Conservation (phyloP, 2,888 invertebrate genomes). For the Leptinotarsa rubiginosa region DNA sequence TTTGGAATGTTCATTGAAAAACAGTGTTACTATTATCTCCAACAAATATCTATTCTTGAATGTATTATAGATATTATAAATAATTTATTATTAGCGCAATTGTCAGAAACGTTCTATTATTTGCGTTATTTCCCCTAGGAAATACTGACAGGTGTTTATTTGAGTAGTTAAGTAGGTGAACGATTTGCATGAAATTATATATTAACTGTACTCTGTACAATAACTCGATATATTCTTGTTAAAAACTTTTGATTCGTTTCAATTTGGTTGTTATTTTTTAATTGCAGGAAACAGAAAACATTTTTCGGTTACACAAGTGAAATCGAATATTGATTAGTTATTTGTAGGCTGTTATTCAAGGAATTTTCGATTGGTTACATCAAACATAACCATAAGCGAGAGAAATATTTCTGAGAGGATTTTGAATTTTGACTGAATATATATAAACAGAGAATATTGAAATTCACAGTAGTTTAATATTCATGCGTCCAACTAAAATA, state of each 20-base stretch:
- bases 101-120: background rate
- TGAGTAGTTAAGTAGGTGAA: background rate
- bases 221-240: background rate
- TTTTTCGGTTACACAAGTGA: background rate
- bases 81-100: background rate
- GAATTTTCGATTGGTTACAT: too few species aligned
- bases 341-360: too few species aligned
- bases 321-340: background rate
- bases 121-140: background rate
- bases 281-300: background rate
- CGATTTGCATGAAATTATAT: slow-evolving; percentile 6
- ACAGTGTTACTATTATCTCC: too few species aligned
- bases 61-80: too few species aligned
- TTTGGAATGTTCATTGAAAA: too few species aligned
- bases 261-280: background rate
- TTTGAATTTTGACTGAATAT: too few species aligned
- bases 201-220: background rate
- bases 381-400: too few species aligned
- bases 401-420: too few species aligned
- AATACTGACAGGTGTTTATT: slow-evolving; percentile 10
- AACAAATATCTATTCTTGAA: too few species aligned
- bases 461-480: too few species aligned
- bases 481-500: too few species aligned
- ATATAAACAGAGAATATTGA: too few species aligned
- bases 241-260: background rate